Conservation (phyloP, 2,797 vertebrate genomes). For the Eleutherodactylus coqui region DNA sequence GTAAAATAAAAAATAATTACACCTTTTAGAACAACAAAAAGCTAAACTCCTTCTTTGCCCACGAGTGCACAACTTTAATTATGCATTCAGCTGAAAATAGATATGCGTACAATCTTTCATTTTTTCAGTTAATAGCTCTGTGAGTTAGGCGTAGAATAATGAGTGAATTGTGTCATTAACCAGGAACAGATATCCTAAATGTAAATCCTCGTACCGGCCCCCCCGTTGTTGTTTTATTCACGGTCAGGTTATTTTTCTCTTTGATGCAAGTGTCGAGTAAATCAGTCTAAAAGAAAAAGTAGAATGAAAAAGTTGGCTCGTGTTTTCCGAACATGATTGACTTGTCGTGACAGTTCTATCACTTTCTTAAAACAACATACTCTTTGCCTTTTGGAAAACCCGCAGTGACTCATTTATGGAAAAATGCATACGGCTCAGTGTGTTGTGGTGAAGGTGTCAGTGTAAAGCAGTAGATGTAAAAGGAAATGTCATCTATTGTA, state of each 20-base stretch:
- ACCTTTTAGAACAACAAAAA: conserved; percentile 36
- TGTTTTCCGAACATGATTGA: conserved; percentile 34
- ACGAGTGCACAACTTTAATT: conserved; percentile 20
- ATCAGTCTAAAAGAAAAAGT: conserved; percentile 23
- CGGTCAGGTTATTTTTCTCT: neutral
- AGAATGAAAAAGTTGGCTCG: conserved; percentile 11
- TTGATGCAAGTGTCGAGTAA: conserved; percentile 4
- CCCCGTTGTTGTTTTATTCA: neutral
- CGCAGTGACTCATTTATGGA: conserved; percentile 28
- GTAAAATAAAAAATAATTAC: conserved; percentile 41
- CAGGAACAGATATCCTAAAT: conserved; percentile 1
- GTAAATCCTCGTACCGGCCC: neutral
- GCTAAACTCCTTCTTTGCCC: neutral
- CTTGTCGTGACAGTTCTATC: conserved; percentile 30
- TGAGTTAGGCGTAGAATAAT: neutral
- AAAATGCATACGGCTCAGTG: neutral
- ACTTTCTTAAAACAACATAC: conserved; percentile 29
- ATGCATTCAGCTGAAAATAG: conserved; percentile 43
- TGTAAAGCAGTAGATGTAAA: neutral
- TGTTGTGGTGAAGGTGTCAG: conserved; percentile 18
- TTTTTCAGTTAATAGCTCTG: conserved; percentile 41
- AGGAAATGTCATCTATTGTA: neutral
- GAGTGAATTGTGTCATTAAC: conserved; percentile 6
- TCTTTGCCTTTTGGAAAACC: neutral
- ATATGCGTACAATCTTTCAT: conserved; percentile 3